phyloP scores from a whole-genome alignment of 2,113 vertebrate species.

The Apus apus region DNA sequence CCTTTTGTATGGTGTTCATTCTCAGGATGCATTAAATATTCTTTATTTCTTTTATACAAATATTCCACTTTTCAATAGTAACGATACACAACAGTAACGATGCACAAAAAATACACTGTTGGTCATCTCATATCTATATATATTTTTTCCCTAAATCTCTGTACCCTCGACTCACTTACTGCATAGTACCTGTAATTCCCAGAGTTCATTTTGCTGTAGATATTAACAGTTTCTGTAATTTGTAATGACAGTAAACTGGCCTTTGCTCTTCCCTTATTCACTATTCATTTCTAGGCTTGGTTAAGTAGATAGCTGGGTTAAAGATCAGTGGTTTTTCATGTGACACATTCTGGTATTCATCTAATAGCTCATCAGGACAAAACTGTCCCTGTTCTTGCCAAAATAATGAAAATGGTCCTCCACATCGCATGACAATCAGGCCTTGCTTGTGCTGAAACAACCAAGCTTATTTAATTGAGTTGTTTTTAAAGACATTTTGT shows the following conservation, averaged over 20 bases:
- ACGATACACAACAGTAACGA: background rate
- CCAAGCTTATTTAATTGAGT: constrained; percentile 60
- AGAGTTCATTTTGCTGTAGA: constrained; percentile 69
- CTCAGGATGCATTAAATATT: background rate
- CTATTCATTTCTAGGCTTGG: constrained; percentile 80
- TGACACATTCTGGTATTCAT: constrained; percentile 88
- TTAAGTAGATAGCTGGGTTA: constrained; percentile 81
- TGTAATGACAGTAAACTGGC: constrained; percentile 83
- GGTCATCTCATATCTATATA: background rate
- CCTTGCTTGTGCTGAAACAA: constrained; percentile 78
- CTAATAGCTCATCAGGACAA: constrained; percentile 90
- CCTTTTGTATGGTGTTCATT: background rate
- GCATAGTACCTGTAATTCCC: constrained; percentile 74
- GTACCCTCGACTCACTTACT: constrained; percentile 34
- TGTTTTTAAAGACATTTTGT: constrained; percentile 51
- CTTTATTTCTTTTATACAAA: background rate
- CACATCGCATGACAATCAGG: constrained; percentile 90
- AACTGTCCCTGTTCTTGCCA: constrained; percentile 94
- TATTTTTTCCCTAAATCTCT: constrained; percentile 1
- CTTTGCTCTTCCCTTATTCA: constrained; percentile 80
- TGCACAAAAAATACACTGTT: background rate
- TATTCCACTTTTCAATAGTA: background rate
- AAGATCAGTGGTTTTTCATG: constrained; percentile 89
- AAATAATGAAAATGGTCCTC: constrained; percentile 85
- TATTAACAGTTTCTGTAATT: constrained; percentile 81